A percentile compares a stretch with the other conserved stretches of the same genome.
phyloP scores from a whole-genome alignment of 2,888 invertebrate genomes.

The Orthosia gothica region DNA sequence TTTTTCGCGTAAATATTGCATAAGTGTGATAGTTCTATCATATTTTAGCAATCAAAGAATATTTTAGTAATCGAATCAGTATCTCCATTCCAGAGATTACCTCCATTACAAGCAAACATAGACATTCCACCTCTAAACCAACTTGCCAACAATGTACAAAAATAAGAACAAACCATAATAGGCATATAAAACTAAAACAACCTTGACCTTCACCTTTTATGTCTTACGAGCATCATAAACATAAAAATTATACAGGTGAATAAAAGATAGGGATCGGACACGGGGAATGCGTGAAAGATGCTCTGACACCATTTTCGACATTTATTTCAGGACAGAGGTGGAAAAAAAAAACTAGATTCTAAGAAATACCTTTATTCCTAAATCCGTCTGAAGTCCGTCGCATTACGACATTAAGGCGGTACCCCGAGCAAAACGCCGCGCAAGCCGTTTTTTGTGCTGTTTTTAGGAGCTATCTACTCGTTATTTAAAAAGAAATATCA shows the following conservation, averaged over 20 bases:
- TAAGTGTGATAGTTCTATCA: too few species aligned
- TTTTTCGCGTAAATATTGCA: too few species aligned
- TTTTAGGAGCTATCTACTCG: too few species aligned
- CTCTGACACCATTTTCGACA: neutral
- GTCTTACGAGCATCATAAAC: neutral
- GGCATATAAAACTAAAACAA: neutral
- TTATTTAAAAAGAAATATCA: too few species aligned
- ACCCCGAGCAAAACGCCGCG: too few species aligned
- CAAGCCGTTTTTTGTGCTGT: too few species aligned
- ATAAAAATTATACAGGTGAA: neutral
- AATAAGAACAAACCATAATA: neutral
- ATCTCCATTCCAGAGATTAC: too few species aligned
- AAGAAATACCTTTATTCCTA: slow-evolving; percentile 4
- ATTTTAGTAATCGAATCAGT: too few species aligned
- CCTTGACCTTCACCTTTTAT: slow-evolving; percentile 3
- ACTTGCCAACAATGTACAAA: neutral
- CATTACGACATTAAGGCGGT: slow-evolving; percentile 25
- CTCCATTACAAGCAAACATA: too few species aligned
- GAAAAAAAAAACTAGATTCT: neutral
- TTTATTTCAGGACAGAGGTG: neutral
- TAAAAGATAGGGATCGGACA: too few species aligned
- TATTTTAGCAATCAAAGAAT: too few species aligned
- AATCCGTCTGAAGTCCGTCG: slow-evolving; percentile 27
- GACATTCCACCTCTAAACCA: too few species aligned
- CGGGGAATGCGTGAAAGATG: neutral